Evolutionary conservation across 92 coral and sea anemone genomes (phyloP).

Genomic region (Paragorgia papillata): DNA sequence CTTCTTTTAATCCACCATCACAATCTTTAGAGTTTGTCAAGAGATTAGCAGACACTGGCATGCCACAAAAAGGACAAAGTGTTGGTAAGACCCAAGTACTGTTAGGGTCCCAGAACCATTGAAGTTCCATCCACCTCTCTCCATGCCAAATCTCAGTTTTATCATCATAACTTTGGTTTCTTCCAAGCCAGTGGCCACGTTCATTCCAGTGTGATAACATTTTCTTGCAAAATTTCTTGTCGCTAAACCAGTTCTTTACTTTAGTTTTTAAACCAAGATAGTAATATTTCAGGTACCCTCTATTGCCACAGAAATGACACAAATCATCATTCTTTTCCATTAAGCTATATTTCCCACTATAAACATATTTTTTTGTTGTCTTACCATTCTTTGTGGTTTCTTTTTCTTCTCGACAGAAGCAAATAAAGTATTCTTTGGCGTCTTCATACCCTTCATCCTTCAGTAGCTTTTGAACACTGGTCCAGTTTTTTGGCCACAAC

Average conservation of each 20-base stretch:
- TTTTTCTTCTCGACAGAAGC: constrained; percentile 59
- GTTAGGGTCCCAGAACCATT: too few species aligned
- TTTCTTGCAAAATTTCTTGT: constrained; percentile 48
- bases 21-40: constrained; percentile 46
- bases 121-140: too few species aligned
- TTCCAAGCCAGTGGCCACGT: too few species aligned
- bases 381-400: constrained; percentile 43
- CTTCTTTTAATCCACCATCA: constrained; percentile 14
- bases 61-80: too few species aligned
- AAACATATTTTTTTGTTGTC: constrained; percentile 38
- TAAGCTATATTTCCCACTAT: constrained; percentile 59
- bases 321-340: constrained; percentile 50
- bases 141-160: too few species aligned
- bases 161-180: too few species aligned
- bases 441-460: constrained; percentile 68
- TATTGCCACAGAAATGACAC: constrained; percentile 60
- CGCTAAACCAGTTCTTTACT: constrained; percentile 67
- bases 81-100: too few species aligned
- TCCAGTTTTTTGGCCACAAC: constrained; percentile 78
- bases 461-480: constrained; percentile 62
- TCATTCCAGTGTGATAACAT: too few species aligned
- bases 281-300: constrained; percentile 61
- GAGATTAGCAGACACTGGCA: too few species aligned
- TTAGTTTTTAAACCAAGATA: constrained; percentile 67
- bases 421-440: constrained; percentile 60